A percentile compares a stretch with the other conserved stretches of the same genome.
These are phyloP conservation scores for Idaea aversata DNA, from an alignment of 2,888 invertebrate species.

Conservation along the genomic window DNA sequence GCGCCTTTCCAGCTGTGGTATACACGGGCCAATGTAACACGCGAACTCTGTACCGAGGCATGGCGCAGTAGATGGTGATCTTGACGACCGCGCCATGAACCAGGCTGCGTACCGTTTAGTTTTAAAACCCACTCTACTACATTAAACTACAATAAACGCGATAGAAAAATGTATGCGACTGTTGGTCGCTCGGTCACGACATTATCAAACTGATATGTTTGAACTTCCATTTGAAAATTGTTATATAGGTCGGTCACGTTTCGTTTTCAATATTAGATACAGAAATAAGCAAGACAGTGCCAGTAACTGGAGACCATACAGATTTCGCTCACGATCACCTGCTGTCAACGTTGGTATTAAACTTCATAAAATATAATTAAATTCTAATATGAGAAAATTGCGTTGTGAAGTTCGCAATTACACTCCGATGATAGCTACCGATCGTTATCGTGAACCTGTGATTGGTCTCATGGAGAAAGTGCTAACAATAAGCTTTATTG, in stretches of 20 bases:
- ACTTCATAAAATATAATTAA: not conserved
- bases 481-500: slow-evolving; percentile 22
- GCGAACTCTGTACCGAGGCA: slow-evolving; percentile 85
- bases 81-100: slow-evolving; percentile 57
- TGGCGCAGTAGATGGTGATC: slow-evolving; percentile 50
- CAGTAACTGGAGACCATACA: slow-evolving; percentile 4
- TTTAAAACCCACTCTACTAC: not conserved
- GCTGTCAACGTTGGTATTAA: not conserved
- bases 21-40: slow-evolving; percentile 88
- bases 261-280: not conserved
- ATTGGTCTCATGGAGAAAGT: not conserved
- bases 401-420: not conserved
- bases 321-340: not conserved
- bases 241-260: not conserved
- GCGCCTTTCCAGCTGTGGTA: slow-evolving; percentile 86
- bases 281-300: slow-evolving; percentile 2
- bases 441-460: not conserved
- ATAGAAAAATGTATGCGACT: too few relatives aligned
- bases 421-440: not conserved
- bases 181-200: not conserved
- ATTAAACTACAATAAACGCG: not conserved
- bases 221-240: not conserved
- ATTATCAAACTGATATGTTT: not conserved
- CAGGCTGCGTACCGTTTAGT: slow-evolving; percentile 48
- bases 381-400: not conserved